Conservation (phyloP, 1,140 invertebrate genomes). For the Caenorhabditis brenneri region DNA sequence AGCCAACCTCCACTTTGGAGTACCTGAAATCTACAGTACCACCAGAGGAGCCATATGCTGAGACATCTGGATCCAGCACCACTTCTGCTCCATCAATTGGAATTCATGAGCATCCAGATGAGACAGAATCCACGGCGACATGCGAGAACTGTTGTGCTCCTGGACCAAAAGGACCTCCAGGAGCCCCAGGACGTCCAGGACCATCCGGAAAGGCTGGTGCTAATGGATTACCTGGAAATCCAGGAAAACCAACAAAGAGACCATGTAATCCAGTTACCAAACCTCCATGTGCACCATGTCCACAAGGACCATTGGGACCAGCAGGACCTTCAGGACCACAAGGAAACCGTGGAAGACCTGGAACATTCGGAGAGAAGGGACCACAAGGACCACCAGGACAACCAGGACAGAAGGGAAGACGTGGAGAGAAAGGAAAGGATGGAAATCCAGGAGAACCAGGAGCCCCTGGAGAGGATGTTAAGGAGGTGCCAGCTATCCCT, state of each 20-base stretch:
- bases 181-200: conserved; percentile 54
- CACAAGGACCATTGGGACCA: conserved; percentile 38
- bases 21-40: not conserved
- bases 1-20: not conserved
- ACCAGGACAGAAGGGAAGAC: conserved; percentile 66
- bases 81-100: conserved; percentile 3
- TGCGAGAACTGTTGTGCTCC: conserved; percentile 51
- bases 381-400: conserved; percentile 66
- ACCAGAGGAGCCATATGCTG: not conserved
- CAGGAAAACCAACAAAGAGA: conserved; percentile 7
- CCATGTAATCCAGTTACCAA: conserved; percentile 40
- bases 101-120: conserved; percentile 12
- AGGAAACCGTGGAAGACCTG: conserved; percentile 36
- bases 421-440: conserved; percentile 59
- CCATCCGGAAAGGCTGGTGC: conserved; percentile 41
- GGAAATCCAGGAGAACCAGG: conserved; percentile 61
- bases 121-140: not conserved
- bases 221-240: conserved; percentile 43
- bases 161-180: conserved; percentile 54
- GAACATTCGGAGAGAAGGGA: conserved; percentile 51
- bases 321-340: conserved; percentile 30
- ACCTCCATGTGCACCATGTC: conserved; percentile 44
- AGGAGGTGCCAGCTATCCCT: conserved; percentile 43
- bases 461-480: conserved; percentile 49
- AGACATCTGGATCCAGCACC: not conserved